Base-by-base conservation (phyloP, 2,797 vertebrate genomes). In the Morelia viridis region DNA sequence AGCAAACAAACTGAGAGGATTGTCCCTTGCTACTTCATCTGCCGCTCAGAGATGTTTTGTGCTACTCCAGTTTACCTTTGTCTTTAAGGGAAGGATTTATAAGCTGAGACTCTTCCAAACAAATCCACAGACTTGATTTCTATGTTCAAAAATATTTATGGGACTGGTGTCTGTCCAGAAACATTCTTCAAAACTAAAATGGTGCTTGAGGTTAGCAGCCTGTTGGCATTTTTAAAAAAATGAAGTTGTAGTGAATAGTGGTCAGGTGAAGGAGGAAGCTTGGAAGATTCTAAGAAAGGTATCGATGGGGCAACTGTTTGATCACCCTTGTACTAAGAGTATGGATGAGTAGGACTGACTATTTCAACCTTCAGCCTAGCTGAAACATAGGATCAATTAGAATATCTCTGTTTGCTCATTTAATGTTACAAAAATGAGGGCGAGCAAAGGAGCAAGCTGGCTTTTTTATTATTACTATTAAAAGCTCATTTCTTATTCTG, bases 341-440 rank as follows among this genome's bases (percentile, higher is more conserved):
- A 31, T 60, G 83, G 22, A 0, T 64, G 57, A 35, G 50, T 88
- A 76, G 5, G 35, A 6, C 28, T 80, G 0, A 0, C n/a, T 57
- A 60, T 35, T 46, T 62, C 11, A 92, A n/a, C 62, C 80, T 26
- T 0, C 3, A 2, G 53, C 22, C n/a, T 17, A 62, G 46, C 0
- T 31, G 68, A 62, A 90, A 84, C 0, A 0, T 53, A 41, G 19
- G 22, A 0, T 0, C 5, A 41, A 86, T 65, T 13, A 28, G 46
- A 62, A 85, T 76, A 53, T 65, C 71, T 5, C 4, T 71, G 56
- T 58, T 26, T 92, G 76, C 57, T 89, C 0, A 28, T 61, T 41
- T 24, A 84, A 62, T 26, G 28, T 10, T 53, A 35, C 86, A 31
- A 93, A 92, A 95, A 93, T 28, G n/a, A 89, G 35, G 3, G 11